phyloP scores from a whole-genome alignment of 64 coral and sea anemone species.

The Orbicella faveolata region DNA sequence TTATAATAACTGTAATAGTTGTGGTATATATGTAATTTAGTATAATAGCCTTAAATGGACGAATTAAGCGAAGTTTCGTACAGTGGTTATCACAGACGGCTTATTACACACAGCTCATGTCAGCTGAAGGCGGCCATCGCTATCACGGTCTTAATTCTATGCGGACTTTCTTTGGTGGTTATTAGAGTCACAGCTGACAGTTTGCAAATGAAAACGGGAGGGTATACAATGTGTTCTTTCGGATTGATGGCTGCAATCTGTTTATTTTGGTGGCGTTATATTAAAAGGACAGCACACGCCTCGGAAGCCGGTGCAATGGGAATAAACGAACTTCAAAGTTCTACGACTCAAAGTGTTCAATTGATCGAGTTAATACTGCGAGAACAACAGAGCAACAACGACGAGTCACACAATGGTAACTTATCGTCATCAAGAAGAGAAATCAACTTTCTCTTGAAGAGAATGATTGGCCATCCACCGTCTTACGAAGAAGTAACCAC shows the following conservation, averaged over 20 bases:
- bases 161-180: background rate
- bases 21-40: background rate
- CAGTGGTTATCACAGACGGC: background rate
- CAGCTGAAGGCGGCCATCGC: conserved; percentile 4
- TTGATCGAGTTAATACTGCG: background rate
- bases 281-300: background rate
- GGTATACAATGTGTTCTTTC: conserved; percentile 7
- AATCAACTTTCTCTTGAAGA: conserved; percentile 9
- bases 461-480: conserved; percentile 7
- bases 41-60: background rate
- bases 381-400: background rate
- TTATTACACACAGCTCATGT: background rate
- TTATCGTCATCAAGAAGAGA: conserved; percentile 1
- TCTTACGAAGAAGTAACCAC: conserved; percentile 7
- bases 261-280: background rate
- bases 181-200: background rate
- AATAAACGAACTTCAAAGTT: background rate
- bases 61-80: conserved; percentile 31
- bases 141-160: background rate
- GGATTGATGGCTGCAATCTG: conserved; percentile 5
- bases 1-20: background rate
- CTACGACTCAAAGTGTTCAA: background rate
- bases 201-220: conserved; percentile 35
- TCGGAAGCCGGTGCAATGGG: background rate
- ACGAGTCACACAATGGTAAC: background rate